Conservation (phyloP, 1,140 invertebrate species). For the Nephila pilipes region DNA sequence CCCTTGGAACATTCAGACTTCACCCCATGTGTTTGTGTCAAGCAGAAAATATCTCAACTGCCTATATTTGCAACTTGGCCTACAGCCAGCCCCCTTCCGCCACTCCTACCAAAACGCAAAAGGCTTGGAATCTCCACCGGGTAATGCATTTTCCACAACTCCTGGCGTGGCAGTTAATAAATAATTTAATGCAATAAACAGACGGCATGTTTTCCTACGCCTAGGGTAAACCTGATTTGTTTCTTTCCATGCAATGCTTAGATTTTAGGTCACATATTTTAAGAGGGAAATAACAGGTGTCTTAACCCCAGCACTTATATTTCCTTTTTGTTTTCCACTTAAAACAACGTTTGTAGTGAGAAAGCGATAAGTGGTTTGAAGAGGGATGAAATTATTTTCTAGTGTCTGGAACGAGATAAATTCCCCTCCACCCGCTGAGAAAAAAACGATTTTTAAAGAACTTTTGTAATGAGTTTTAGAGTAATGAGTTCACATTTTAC, state of each 20-base stretch:
- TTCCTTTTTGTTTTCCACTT: too few relatives aligned
- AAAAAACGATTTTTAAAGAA: too few relatives aligned
- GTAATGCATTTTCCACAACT: slow-evolving; percentile 5
- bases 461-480: too few relatives aligned
- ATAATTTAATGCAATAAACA: slow-evolving; percentile 51
- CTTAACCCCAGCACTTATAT: not conserved
- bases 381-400: too few relatives aligned
- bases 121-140: not conserved
- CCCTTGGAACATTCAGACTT: not conserved
- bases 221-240: slow-evolving; percentile 37
- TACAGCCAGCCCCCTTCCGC: too few relatives aligned
- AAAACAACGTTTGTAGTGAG: too few relatives aligned
- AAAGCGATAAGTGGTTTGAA: too few relatives aligned
- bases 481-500: too few relatives aligned
- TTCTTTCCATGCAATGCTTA: not conserved
- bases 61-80: not conserved
- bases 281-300: slow-evolving; percentile 35
- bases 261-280: not conserved
- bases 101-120: not conserved
- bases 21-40: not conserved
- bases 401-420: too few relatives aligned
- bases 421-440: too few relatives aligned
- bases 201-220: not conserved
- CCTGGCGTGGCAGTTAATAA: slow-evolving; percentile 41
- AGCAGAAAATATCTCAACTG: not conserved